Base-by-base conservation (phyloP, 2,797 vertebrate species). In the Sebastes hubbsi region DNA sequence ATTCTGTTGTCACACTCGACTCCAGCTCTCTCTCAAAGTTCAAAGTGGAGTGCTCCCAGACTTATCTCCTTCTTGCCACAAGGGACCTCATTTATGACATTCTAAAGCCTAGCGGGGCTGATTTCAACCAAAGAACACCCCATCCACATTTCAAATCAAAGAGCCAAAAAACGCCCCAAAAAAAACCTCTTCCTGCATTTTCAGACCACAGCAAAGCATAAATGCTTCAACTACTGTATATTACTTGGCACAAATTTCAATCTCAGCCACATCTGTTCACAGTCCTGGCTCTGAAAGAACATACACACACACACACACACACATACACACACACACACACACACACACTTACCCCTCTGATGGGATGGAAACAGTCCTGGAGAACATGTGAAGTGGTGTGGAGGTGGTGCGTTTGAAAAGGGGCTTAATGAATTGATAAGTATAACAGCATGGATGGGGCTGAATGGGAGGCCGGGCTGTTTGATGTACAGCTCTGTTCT, bases 61-160 rank as follows among this genome's bases (percentile, higher is more conserved):
- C 75, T 81, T 80, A 85, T 87, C 73, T 67, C 10, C 6, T 13
- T 66, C 18, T 36, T 69, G 32, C 68, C 81, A 85, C 83, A 78
- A 78, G 86, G 78, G 81, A 87, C 62, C 79, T 86, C 18, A 80
- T 89, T 84, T 84, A 84, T 72, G 77, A 68, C 73, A 62, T 60
- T 69, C 72, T 69, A 12, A 72, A 83, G 79, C 68, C 75, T 52
- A 49, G 72, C 20, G 2, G 72, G 70, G 58, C 20, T 66, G 64
- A 79, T 85, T 85, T 80, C 72, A 88, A 77, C 68, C 18, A 71
- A 60, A 73, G 5, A 74, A 70, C 68, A 63, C 59, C 66, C 42
- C 18, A 36, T 60, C 62, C 59, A 78, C 16, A 75, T 68, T 69
- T 84, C 49, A 52, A 52, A 52, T 65, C 56, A 82, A 88, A 79